Conservation (phyloP, 2,113 vertebrate species). For the Rhodinocichla rosea region DNA sequence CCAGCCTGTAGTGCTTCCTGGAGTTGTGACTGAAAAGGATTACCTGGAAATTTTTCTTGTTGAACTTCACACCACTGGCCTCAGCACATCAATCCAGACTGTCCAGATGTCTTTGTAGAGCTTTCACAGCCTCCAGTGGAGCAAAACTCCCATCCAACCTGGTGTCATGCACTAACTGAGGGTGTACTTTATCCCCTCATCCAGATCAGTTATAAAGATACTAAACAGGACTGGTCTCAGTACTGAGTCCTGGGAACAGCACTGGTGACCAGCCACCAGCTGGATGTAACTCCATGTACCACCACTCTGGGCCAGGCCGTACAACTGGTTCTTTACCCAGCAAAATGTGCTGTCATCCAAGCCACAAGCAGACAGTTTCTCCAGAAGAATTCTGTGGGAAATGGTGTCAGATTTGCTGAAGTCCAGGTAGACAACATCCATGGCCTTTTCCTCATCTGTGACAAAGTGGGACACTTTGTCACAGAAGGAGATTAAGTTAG, state of each 20-base stretch:
- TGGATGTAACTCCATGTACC: neutral
- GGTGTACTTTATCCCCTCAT: accelerated
- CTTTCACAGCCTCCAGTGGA: neutral
- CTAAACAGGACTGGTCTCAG: neutral
- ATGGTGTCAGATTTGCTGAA: neutral
- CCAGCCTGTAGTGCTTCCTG: accelerated
- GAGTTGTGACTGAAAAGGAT: neutral
- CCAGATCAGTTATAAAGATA: neutral
- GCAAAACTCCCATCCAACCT: neutral
- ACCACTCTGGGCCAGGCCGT: too few species aligned
- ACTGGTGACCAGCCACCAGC: accelerated
- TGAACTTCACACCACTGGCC: neutral
- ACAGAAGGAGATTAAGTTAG: neutral
- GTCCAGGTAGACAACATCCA: neutral
- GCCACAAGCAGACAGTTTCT: neutral
- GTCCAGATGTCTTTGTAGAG: neutral
- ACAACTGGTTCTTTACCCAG: neutral
- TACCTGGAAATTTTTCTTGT: neutral
- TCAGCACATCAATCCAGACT: neutral
- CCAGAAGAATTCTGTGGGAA: neutral
- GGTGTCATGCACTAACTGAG: neutral
- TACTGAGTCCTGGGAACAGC: neutral
- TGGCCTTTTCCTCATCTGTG: neutral
- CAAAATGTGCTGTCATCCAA: neutral
- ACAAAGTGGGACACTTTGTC: neutral